These are phyloP conservation scores for Phodopus roborovskii DNA, from an alignment of 2,113 vertebrate genomes.

Conservation along the genomic window DNA sequence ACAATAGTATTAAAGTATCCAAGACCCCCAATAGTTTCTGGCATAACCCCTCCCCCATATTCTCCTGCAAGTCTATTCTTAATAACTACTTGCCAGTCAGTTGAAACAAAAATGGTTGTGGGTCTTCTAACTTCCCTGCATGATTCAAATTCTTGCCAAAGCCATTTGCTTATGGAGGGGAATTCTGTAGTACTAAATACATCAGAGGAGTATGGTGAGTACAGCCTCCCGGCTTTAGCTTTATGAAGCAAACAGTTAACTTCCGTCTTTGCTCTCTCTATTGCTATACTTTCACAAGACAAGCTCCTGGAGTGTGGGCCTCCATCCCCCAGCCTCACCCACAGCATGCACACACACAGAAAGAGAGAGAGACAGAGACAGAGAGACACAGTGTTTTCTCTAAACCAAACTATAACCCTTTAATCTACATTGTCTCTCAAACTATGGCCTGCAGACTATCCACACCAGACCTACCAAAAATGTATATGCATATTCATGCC, in stretches of 20 bases:
- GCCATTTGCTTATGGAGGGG: neutral
- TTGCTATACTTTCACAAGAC: neutral
- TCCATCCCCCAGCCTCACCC: neutral
- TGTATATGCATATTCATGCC: neutral
- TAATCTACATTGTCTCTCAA: neutral
- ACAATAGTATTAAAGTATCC: neutral
- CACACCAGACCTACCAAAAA: neutral
- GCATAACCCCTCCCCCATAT: too few species aligned
- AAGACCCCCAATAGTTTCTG: neutral
- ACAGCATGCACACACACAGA: neutral
- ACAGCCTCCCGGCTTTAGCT: neutral
- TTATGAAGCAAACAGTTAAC: neutral
- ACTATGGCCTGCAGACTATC: neutral
- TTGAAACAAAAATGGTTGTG: neutral
- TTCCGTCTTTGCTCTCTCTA: slow-evolving; percentile 6
- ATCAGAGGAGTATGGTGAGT: neutral
- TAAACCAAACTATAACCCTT: neutral
- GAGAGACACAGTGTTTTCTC: neutral
- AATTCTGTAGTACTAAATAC: neutral
- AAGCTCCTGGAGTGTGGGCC: neutral
- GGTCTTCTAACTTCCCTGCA: neutral
- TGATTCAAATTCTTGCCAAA: neutral
- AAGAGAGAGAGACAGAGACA: neutral
- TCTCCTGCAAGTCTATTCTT: neutral
- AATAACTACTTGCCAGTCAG: neutral